Evolutionary conservation across 2,113 vertebrate genomes (phyloP).

Genomic region (Carassius gibelio): DNA sequence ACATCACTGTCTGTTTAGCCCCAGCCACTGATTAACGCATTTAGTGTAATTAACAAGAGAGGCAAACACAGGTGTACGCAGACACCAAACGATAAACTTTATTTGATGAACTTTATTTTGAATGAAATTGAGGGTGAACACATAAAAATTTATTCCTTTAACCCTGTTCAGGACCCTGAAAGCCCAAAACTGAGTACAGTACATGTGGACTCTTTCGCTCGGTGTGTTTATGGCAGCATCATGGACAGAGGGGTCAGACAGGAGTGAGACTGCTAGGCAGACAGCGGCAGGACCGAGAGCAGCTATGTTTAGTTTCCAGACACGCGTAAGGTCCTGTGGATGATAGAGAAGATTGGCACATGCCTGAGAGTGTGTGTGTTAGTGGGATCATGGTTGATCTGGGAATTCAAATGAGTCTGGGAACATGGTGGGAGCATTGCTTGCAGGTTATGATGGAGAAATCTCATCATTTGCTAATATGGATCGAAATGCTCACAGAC

Average conservation of each 20-base stretch:
- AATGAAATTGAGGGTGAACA: no score
- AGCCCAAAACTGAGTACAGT: not conserved
- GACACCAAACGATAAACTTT: no score
- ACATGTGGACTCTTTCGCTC: not conserved
- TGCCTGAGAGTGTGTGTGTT: conserved; percentile 22
- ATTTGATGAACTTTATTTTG: no score
- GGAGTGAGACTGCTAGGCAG: conserved; percentile 9
- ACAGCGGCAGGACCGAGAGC: not conserved
- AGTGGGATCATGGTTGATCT: conserved; percentile 30
- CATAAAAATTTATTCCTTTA: no score
- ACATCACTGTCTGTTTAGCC: no score
- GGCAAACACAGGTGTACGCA: no score
- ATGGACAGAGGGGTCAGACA: not conserved
- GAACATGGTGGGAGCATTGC: not conserved
- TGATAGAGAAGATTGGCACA: not conserved
- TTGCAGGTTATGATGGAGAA: conserved; percentile 15
- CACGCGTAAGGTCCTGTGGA: not conserved
- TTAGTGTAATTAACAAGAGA: no score
- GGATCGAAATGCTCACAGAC: not conserved
- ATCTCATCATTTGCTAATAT: conserved; percentile 26
- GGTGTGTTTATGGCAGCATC: not conserved
- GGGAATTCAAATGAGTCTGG: conserved; percentile 27
- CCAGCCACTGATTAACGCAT: no score
- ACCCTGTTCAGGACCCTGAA: not conserved
- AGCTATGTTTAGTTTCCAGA: conserved; percentile 43